These are phyloP conservation scores for Dreissena polymorpha DNA, from an alignment of 1,140 invertebrate species.

Conservation along the genomic window DNA sequence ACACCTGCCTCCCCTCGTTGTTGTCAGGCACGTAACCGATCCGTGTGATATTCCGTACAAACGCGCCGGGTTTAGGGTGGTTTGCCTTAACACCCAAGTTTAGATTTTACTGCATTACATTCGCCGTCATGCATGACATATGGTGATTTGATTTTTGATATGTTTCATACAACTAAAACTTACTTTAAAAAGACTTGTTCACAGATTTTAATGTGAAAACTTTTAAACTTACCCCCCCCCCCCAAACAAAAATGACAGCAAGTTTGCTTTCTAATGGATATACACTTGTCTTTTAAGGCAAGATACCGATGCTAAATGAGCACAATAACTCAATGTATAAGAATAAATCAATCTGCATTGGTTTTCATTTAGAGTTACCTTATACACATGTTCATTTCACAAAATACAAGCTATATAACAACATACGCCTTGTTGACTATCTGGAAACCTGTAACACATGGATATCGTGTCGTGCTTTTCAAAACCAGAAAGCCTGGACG, in stretches of 20 bases:
- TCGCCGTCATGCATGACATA: not conserved
- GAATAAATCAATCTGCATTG: too few relatives aligned
- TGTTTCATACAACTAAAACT: not conserved
- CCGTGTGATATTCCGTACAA: slow-evolving; percentile 30
- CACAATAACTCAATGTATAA: not conserved
- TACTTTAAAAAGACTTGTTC: not conserved
- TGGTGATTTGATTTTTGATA: not conserved
- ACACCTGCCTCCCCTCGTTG: slow-evolving; percentile 62
- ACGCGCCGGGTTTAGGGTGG: slow-evolving; percentile 55
- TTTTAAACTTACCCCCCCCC: slow-evolving; percentile 4
- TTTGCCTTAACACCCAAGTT: slow-evolving; percentile 25
- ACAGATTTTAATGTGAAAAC: not conserved
- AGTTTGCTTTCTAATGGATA: too few relatives aligned
- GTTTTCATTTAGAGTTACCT: not conserved
- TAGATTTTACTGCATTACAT: not conserved
- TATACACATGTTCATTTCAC: not conserved
- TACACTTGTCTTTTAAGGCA: too few relatives aligned
- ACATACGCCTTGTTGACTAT: slow-evolving; percentile 57
- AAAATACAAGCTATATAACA: not conserved
- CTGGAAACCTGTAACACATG: slow-evolving; percentile 41
- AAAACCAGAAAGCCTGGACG: slow-evolving; percentile 36
- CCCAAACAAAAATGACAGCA: too few relatives aligned
- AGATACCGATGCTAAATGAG: not conserved
- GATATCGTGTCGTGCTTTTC: slow-evolving; percentile 9
- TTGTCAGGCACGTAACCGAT: slow-evolving; percentile 65